A percentile compares a stretch with the other conserved stretches of the same genome.
phyloP scores from a whole-genome alignment of 2,888 invertebrate species.

The Agrochola lychnidis region DNA sequence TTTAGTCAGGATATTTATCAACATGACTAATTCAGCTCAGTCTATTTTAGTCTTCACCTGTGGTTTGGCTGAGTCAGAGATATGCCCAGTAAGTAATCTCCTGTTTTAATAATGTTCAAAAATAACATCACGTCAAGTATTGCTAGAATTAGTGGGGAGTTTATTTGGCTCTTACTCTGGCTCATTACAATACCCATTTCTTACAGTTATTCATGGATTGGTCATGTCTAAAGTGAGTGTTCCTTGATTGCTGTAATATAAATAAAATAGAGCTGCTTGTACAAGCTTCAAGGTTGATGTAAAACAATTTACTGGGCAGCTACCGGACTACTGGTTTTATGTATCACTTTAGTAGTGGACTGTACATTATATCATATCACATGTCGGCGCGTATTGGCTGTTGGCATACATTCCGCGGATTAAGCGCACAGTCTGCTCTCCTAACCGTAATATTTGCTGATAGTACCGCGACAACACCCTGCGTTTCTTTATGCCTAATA shows the following conservation, averaged over 20 bases:
- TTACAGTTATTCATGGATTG: neutral
- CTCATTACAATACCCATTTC: neutral
- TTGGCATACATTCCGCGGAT: constrained; percentile 77
- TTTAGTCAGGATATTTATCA: neutral
- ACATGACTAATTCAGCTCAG: neutral
- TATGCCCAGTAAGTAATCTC: neutral
- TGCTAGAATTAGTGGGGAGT: neutral
- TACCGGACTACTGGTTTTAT: constrained; percentile 36
- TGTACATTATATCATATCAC: constrained; percentile 74
- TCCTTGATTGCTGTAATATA: neutral
- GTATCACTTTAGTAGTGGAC: constrained; percentile 62
- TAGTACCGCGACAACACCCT: constrained; percentile 71
- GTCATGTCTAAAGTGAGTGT: neutral
- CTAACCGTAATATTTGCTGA: constrained; percentile 79
- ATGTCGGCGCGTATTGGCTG: constrained; percentile 70
- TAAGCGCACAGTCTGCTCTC: constrained; percentile 74
- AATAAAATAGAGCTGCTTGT: constrained; percentile 11
- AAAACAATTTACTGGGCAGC: constrained; percentile 49
- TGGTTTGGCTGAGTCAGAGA: neutral
- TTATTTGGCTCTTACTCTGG: neutral
- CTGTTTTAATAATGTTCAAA: neutral
- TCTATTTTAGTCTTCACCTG: constrained; percentile 14
- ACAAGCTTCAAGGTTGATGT: constrained; percentile 46
- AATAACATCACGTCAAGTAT: neutral
- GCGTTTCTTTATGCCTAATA: constrained; percentile 71